Percentiles rank a stretch among this genome's conserved stretches.
Conservation (phyloP, 2,888 invertebrate genomes). For the Willowsia nigromaculata region DNA sequence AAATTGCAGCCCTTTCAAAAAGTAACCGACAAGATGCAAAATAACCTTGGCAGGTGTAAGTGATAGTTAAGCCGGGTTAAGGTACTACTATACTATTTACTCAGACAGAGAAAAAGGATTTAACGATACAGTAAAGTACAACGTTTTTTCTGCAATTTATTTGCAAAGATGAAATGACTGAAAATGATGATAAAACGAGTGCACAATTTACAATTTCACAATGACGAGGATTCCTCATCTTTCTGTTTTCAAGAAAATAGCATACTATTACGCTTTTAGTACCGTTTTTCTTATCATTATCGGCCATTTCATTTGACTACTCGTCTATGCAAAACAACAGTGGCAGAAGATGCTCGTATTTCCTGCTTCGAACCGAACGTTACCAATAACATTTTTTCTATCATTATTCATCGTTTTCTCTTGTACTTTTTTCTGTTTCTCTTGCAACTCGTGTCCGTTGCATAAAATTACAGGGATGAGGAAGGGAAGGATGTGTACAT, state of each 20-base stretch:
- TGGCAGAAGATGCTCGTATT: background rate
- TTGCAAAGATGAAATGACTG: background rate
- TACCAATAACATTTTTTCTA: background rate
- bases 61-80: too few species aligned
- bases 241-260: background rate
- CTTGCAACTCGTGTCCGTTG: background rate
- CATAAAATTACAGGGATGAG: background rate
- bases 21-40: too few species aligned
- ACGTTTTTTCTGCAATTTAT: background rate
- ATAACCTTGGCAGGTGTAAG: too few species aligned
- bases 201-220: background rate
- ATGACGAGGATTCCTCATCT: background rate
- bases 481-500: background rate
- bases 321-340: background rate
- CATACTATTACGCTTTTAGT: background rate
- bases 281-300: background rate
- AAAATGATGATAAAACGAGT: background rate
- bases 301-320: background rate
- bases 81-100: too few species aligned
- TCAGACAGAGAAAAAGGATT: background rate
- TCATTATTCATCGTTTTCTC: background rate
- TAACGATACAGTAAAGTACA: background rate
- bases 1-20: too few species aligned
- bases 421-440: background rate
- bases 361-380: background rate